Conservation (phyloP, 2,113 vertebrate species). For the Steatornis caripensis region DNA sequence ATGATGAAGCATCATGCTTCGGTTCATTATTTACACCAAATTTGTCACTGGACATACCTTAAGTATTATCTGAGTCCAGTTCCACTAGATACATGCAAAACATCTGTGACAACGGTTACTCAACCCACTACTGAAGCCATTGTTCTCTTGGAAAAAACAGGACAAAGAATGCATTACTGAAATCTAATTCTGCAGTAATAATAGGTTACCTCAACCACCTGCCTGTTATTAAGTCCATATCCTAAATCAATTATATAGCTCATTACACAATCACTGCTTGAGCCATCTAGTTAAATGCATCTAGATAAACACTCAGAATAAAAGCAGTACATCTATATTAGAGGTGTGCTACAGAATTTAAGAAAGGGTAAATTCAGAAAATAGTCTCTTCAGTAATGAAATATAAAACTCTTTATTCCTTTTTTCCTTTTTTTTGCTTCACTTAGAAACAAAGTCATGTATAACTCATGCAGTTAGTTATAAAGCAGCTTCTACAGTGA, state of each 20-base stretch:
- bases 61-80: neutral
- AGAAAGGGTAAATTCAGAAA: neutral
- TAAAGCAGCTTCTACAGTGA: neutral
- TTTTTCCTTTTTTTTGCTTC: neutral
- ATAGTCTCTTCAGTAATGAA: neutral
- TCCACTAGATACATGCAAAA: neutral
- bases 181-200: neutral
- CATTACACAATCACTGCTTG: neutral
- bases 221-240: neutral
- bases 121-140: neutral
- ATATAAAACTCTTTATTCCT: neutral
- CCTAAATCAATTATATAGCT: slow-evolving; percentile 8
- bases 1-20: neutral
- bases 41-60: neutral
- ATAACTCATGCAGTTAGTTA: too few relatives aligned
- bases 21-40: neutral
- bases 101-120: neutral
- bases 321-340: neutral
- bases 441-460: neutral
- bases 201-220: neutral
- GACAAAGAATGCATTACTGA: neutral
- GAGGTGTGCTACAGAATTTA: neutral
- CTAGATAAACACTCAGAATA: neutral
- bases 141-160: neutral
- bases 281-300: neutral